phyloP scores from a whole-genome alignment of 2,888 invertebrate species.

The Pemphredon lugubris region DNA sequence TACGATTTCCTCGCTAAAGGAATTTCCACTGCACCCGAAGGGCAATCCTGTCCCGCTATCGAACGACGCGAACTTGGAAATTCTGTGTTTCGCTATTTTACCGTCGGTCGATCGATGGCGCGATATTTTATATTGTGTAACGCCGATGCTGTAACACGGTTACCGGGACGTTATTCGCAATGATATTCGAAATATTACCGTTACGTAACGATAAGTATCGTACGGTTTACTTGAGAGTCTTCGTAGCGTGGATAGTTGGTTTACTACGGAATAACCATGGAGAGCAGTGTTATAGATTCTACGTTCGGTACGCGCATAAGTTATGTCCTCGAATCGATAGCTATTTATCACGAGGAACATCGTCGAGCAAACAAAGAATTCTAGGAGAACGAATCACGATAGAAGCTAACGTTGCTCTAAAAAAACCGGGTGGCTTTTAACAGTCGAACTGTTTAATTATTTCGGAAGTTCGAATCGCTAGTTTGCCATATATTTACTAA shows the following conservation, averaged over 20 bases:
- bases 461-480: too few species aligned
- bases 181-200: neutral
- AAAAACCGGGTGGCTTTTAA: too few species aligned
- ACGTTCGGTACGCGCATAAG: constrained; percentile 1
- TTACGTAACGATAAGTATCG: neutral
- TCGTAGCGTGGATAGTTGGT: neutral
- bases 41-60: too few species aligned
- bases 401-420: too few species aligned
- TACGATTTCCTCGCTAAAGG: too few species aligned
- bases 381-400: too few species aligned
- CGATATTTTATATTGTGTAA: too few species aligned
- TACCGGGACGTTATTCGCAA: neutral
- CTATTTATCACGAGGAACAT: constrained; percentile 6
- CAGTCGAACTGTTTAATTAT: too few species aligned
- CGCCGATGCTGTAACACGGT: neutral
- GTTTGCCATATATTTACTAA: neutral
- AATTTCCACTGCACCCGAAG: too few species aligned
- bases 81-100: too few species aligned
- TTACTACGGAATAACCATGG: neutral
- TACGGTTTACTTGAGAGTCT: neutral
- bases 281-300: neutral
- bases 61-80: too few species aligned
- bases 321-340: constrained; percentile 19
- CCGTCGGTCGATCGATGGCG: too few species aligned
- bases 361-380: constrained; percentile 7